Evolutionary conservation across 92 coral and sea anemone species (phyloP).

Genomic region (Isaurus tuberculatus): DNA sequence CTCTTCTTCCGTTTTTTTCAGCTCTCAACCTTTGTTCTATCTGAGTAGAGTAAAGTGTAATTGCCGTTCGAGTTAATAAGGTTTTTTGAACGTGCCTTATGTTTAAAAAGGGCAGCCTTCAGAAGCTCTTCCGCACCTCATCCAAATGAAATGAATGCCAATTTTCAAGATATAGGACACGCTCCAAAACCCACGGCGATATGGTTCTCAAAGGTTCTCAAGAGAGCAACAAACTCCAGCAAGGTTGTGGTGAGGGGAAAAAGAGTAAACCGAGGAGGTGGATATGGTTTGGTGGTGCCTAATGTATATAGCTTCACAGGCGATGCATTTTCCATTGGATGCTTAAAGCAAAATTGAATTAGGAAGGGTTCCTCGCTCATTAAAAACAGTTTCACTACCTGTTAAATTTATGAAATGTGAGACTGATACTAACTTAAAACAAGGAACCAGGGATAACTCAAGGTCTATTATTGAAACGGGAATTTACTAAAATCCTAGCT

Average conservation of each 20-base stretch:
- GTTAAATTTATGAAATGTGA: neutral
- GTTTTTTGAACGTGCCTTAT: conserved; percentile 53
- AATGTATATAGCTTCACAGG: conserved; percentile 47
- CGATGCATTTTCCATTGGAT: conserved; percentile 38
- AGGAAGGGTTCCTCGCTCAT: too few species aligned
- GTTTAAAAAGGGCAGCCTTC: conserved; percentile 14
- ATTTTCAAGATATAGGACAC: conserved; percentile 47
- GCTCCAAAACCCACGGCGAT: conserved; percentile 55
- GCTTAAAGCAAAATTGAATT: conserved; percentile 26
- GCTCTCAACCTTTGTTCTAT: conserved; percentile 56
- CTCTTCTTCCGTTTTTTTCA: conserved; percentile 48
- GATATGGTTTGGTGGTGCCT: conserved; percentile 59
- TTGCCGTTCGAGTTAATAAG: conserved; percentile 37
- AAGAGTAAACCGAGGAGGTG: conserved; percentile 56
- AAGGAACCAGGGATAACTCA: neutral
- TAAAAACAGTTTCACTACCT: too few species aligned
- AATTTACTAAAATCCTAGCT: too few species aligned
- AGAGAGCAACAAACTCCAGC: conserved; percentile 45
- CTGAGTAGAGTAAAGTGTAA: conserved; percentile 43
- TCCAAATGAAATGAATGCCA: conserved; percentile 45
- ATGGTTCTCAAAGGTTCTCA: conserved; percentile 56
- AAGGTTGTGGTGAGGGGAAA: conserved; percentile 44
- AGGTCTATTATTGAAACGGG: neutral
- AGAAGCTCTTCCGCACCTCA: neutral
- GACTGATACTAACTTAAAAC: too few species aligned